Conservation (phyloP, 2,888 invertebrate species). For the Zaprionus lineosus region DNA sequence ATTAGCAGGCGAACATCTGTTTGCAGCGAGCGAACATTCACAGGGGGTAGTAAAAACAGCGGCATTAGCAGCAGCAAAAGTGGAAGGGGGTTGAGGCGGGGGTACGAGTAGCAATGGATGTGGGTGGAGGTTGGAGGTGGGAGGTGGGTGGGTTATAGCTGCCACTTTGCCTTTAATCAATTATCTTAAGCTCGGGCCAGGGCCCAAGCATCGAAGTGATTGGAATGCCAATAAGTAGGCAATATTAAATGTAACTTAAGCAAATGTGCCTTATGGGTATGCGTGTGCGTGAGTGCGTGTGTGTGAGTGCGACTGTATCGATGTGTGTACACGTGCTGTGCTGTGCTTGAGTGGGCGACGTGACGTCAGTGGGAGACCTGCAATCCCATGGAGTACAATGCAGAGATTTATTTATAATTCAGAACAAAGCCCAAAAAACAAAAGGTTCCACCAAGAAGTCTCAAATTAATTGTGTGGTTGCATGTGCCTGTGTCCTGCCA, state of each 20-base stretch:
- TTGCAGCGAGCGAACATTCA: no score
- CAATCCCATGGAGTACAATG: conserved; percentile 53
- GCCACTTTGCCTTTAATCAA: conserved; percentile 34
- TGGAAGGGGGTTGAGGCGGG: no score
- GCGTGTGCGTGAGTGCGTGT: background rate
- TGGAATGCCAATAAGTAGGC: conserved; percentile 38
- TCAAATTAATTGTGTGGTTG: conserved; percentile 66
- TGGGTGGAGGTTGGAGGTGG: no score
- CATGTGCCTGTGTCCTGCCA: conserved; percentile 13
- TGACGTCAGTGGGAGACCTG: conserved; percentile 62
- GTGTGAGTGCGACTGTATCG: no score
- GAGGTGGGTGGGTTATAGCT: conserved; percentile 5
- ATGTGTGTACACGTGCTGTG: background rate
- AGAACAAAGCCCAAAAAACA: conserved; percentile 10
- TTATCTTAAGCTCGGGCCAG: conserved; percentile 23
- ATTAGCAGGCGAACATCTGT: conserved; percentile 54
- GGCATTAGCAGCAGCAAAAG: no score
- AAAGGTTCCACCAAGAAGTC: conserved; percentile 44
- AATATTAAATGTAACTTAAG: conserved; percentile 13
- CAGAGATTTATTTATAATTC: conserved; percentile 69
- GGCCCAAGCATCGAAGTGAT: background rate
- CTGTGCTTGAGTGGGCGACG: conserved; percentile 17
- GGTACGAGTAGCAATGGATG: no score
- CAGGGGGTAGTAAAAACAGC: no score
- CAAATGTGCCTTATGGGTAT: background rate